These are phyloP conservation scores for Sinocyclocheilus maitianheensis DNA, from an alignment of 2,113 vertebrate genomes.

Conservation along the genomic window DNA sequence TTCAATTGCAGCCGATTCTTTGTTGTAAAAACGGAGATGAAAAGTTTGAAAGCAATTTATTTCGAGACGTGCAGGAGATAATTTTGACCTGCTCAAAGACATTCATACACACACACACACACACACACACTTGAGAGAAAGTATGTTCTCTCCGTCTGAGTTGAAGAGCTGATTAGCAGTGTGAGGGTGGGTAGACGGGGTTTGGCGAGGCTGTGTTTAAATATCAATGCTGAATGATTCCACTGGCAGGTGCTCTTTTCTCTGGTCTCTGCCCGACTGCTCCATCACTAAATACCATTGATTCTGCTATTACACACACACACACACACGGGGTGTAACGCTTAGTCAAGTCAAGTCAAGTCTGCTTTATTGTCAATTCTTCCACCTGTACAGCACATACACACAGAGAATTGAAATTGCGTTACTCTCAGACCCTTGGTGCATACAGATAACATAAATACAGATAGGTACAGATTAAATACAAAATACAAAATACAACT, in stretches of 20 bases:
- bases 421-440: too few species aligned
- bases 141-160: neutral
- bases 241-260: slow-evolving; percentile 54
- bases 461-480: too few species aligned
- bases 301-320: slow-evolving; percentile 46
- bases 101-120: slow-evolving; percentile 5
- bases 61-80: slow-evolving; percentile 2
- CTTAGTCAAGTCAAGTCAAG: neutral
- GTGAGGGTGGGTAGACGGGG: slow-evolving; percentile 37
- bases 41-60: slow-evolving; percentile 33
- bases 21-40: slow-evolving; percentile 28
- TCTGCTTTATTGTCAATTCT: too few species aligned
- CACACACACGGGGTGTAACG: neutral
- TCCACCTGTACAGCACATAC: too few species aligned
- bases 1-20: neutral
- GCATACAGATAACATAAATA: too few species aligned
- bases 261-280: slow-evolving; percentile 46
- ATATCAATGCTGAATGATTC: slow-evolving; percentile 53
- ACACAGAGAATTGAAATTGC: too few species aligned
- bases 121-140: slow-evolving; percentile 33
- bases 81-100: slow-evolving; percentile 34
- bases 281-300: slow-evolving; percentile 51
- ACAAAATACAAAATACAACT: too few species aligned
- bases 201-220: slow-evolving; percentile 27
- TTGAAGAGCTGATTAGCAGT: slow-evolving; percentile 39